Percentiles rank a stretch among this genome's conserved stretches.
Conservation (phyloP, 2,797 vertebrate species). For the Selene dorsalis region DNA sequence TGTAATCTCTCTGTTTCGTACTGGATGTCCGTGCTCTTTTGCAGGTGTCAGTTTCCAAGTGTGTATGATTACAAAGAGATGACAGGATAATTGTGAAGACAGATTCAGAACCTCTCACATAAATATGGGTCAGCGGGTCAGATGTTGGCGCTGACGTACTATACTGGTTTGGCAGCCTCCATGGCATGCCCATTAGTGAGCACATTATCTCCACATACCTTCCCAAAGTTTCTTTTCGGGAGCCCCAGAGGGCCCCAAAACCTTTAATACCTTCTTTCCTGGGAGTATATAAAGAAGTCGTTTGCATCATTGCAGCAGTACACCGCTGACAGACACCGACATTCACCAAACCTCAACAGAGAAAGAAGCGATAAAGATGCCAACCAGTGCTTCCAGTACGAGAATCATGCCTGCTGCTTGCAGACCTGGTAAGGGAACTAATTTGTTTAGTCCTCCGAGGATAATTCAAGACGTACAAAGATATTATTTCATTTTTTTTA, state of each 20-base stretch:
- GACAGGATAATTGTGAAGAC: slow-evolving; percentile 19
- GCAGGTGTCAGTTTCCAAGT: slow-evolving; percentile 14
- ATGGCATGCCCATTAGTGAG: slow-evolving; percentile 49
- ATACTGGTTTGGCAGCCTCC: slow-evolving; percentile 35
- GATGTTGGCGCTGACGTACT: slow-evolving; percentile 13
- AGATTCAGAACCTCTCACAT: slow-evolving; percentile 29
- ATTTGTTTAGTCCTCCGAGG: background rate
- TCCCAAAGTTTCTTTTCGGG: slow-evolving; percentile 41
- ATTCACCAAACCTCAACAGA: slow-evolving; percentile 38
- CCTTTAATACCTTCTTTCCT: slow-evolving; percentile 46
- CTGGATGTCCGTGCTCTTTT: slow-evolving; percentile 7
- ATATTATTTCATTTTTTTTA: background rate
- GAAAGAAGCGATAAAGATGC: slow-evolving; percentile 49
- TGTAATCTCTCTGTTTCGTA: background rate
- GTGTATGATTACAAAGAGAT: slow-evolving; percentile 33
- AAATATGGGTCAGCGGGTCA: slow-evolving; percentile 53
- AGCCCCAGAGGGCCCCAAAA: slow-evolving; percentile 37
- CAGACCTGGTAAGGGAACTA: slow-evolving; percentile 50
- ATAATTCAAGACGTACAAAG: background rate
- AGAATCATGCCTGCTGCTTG: slow-evolving; percentile 36
- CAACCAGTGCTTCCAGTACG: slow-evolving; percentile 51
- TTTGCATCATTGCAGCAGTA: slow-evolving; percentile 36
- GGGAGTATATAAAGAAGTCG: slow-evolving; percentile 59
- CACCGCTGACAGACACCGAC: slow-evolving; percentile 34
- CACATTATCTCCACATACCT: slow-evolving; percentile 65